Conservation (phyloP, 2,113 vertebrate genomes). For the Leucosticte australis region DNA sequence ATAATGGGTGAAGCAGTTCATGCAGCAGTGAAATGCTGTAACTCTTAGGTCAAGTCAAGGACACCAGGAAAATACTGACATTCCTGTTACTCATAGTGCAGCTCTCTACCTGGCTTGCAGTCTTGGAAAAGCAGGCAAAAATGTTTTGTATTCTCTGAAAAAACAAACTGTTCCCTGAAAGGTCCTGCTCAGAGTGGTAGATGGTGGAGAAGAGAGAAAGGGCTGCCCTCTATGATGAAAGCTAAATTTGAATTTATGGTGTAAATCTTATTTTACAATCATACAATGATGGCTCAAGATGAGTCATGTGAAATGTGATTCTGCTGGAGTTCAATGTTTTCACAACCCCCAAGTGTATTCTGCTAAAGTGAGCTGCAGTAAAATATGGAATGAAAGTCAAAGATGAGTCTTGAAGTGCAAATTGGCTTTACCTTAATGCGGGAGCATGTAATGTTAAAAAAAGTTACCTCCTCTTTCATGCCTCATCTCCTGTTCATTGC, state of each 20-base stretch:
- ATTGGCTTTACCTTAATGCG: neutral
- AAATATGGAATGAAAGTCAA: neutral
- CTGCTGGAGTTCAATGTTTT: neutral
- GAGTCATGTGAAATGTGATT: neutral
- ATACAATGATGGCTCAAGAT: neutral
- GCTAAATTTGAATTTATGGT: neutral
- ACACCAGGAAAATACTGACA: neutral
- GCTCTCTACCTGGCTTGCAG: neutral
- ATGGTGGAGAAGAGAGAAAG: neutral
- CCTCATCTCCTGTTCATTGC: neutral
- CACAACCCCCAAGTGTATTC: neutral
- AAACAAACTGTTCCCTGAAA: fast-evolving
- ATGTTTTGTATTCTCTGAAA: neutral
- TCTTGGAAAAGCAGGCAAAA: neutral
- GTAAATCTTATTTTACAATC: neutral
- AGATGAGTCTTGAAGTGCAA: neutral
- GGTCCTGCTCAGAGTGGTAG: neutral
- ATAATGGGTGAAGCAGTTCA: neutral
- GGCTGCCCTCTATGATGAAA: fast-evolving
- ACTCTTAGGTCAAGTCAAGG: neutral
- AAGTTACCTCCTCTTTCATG: neutral
- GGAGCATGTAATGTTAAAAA: neutral
- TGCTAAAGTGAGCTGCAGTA: neutral
- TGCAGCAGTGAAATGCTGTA: neutral
- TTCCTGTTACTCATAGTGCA: neutral